Conservation (phyloP, 2,113 vertebrate genomes). For the Cercopithecus mona region DNA sequence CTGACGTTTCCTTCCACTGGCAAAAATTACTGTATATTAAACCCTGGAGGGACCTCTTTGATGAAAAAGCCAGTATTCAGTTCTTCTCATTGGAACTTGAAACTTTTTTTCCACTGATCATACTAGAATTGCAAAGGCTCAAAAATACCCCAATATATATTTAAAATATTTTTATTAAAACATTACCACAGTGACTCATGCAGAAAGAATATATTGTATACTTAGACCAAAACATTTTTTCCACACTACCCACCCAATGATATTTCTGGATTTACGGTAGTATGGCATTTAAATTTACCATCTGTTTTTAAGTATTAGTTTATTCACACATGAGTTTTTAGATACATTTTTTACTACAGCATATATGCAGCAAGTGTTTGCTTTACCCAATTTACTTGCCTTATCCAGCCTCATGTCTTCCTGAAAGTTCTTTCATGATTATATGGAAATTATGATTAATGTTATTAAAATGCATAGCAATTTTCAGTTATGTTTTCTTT, state of each 20-base stretch:
- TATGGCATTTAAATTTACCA: neutral
- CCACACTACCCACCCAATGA: neutral
- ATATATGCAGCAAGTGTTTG: neutral
- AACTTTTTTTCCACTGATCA: neutral
- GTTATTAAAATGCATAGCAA: neutral
- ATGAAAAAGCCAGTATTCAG: neutral
- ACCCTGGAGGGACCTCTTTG: accelerated
- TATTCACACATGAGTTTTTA: neutral
- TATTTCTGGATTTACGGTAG: neutral
- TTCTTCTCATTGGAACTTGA: neutral
- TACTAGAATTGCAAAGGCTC: neutral
- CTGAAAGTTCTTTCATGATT: neutral
- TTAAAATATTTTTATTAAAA: neutral
- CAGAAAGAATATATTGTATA: neutral
- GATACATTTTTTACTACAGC: neutral
- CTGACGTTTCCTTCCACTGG: neutral
- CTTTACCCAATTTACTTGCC: neutral
- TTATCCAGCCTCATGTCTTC: neutral
- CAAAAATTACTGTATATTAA: neutral
- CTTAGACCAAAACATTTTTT: neutral
- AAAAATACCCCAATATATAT: neutral
- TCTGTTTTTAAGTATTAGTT: neutral
- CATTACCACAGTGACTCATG: neutral
- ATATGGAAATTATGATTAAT: neutral
- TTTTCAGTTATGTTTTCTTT: neutral